Conservation (phyloP, 1,140 invertebrate species). For the Phymastichus coffea region DNA sequence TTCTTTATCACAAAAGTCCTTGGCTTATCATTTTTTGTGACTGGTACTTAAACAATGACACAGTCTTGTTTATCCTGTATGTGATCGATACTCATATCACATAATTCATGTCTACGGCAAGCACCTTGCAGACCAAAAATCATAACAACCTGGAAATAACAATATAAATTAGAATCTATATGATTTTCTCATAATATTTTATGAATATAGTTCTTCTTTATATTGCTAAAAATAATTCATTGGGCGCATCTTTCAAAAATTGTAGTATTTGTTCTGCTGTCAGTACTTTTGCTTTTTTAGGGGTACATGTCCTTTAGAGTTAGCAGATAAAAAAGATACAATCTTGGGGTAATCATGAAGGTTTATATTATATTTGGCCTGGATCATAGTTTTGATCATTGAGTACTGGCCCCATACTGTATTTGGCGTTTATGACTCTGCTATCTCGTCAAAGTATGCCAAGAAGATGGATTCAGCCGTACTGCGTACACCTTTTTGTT, state of each 20-base stretch:
- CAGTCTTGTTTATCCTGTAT: neutral
- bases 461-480: neutral
- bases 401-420: slow-evolving; percentile 8
- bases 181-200: no score
- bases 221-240: neutral
- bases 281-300: slow-evolving; percentile 9
- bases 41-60: neutral
- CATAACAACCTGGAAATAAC: neutral
- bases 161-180: no score
- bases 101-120: no score
- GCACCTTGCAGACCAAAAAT: neutral
- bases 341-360: neutral
- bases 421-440: neutral
- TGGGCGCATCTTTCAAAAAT: slow-evolving; percentile 13
- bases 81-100: neutral
- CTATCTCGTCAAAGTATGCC: slow-evolving; percentile 7
- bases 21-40: neutral
- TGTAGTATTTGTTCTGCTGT: neutral
- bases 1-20: neutral
- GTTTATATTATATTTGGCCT: neutral
- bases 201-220: neutral
- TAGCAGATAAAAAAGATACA: slow-evolving; percentile 23
- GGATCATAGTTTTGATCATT: slow-evolving; percentile 6
- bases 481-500: neutral
- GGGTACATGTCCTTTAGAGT: slow-evolving; percentile 10